Percentiles rank a stretch among this genome's conserved stretches.
phyloP scores from a whole-genome alignment of 2,113 vertebrate species.

The Romanogobio albipinnatus region DNA sequence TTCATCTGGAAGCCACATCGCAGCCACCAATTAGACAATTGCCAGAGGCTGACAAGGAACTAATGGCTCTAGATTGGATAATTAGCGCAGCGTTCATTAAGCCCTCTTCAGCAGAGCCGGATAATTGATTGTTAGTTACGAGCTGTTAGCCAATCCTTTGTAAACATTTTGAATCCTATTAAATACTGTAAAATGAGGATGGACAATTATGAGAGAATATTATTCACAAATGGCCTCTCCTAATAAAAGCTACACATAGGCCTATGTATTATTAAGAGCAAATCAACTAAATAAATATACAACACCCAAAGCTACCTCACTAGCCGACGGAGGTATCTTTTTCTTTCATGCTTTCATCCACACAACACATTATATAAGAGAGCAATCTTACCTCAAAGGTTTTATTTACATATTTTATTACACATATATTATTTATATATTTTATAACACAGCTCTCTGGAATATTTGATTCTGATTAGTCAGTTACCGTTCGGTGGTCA shows the following conservation, averaged over 20 bases:
- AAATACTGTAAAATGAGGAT: conserved; percentile 66
- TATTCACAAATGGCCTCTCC: conserved; percentile 53
- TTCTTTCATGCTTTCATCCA: neutral
- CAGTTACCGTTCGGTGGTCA: neutral
- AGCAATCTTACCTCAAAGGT: neutral
- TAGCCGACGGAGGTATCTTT: neutral
- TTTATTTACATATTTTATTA: neutral
- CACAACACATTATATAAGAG: conserved; percentile 1
- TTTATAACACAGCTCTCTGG: neutral
- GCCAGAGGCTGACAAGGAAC: conserved; percentile 76
- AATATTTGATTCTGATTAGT: neutral
- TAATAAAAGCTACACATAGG: conserved; percentile 36
- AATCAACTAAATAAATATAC: conserved; percentile 40
- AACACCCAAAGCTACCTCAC: neutral
- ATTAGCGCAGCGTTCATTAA: conserved; percentile 78
- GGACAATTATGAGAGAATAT: conserved; percentile 52
- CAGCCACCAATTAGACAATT: conserved; percentile 74
- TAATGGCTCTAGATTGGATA: conserved; percentile 80
- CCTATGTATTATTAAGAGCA: conserved; percentile 43
- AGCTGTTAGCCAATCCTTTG: conserved; percentile 78
- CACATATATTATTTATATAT: neutral
- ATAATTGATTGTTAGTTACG: conserved; percentile 84
- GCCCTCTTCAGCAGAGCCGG: conserved; percentile 70
- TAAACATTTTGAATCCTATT: conserved; percentile 77
- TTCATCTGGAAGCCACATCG: conserved; percentile 79